Conservation (phyloP, 2,797 vertebrate species). For the Leptodactylus fallax region DNA sequence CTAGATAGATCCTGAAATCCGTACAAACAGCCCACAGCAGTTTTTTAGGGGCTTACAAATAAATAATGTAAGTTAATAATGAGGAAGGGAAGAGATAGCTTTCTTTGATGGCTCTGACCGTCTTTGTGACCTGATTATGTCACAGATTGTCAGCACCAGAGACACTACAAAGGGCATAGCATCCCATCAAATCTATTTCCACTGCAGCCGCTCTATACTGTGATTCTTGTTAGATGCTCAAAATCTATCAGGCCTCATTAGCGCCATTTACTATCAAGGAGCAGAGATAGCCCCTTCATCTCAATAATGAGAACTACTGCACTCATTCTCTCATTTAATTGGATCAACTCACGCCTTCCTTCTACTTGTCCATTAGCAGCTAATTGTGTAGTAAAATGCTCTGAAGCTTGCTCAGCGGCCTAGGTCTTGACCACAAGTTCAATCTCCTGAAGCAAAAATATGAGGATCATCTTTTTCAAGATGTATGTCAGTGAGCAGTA, state of each 20-base stretch:
- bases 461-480: constrained; percentile 30
- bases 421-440: constrained; percentile 38
- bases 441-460: constrained; percentile 40
- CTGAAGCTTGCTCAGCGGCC: constrained; percentile 62
- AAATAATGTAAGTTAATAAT: constrained; percentile 87
- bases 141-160: constrained; percentile 86
- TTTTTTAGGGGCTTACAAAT: constrained; percentile 78
- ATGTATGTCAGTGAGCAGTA: constrained; percentile 6
- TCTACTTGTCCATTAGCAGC: constrained; percentile 30
- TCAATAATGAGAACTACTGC: constrained; percentile 68
- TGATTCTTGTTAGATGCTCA: constrained; percentile 81
- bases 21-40: constrained; percentile 71
- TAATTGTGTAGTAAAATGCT: constrained; percentile 61
- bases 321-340: constrained; percentile 65
- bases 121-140: constrained; percentile 94
- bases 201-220: constrained; percentile 80
- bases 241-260: constrained; percentile 86
- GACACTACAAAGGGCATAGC: constrained; percentile 87
- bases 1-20: constrained; percentile 68
- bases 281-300: constrained; percentile 69
- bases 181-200: constrained; percentile 86
- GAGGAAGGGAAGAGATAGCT: constrained; percentile 82
- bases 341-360: constrained; percentile 66
- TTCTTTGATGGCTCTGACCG: constrained; percentile 87
- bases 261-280: constrained; percentile 82